Percentiles rank a stretch among this genome's conserved stretches.
phyloP scores from a whole-genome alignment of 2,888 invertebrate genomes.

The Cheilosia variabilis region DNA sequence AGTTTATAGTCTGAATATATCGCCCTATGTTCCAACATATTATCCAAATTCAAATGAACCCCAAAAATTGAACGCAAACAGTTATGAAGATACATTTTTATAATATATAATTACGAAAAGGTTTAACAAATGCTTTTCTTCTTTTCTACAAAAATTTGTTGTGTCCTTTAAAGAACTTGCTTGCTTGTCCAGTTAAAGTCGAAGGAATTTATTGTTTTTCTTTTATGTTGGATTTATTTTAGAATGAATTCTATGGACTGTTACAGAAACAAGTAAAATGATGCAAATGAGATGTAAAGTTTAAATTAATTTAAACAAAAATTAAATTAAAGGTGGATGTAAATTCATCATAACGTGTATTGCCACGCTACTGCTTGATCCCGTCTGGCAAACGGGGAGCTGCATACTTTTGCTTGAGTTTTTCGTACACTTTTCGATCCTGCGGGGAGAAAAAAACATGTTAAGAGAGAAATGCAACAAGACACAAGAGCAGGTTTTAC shows the following conservation, averaged over 20 bases:
- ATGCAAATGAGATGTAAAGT: constrained; percentile 9
- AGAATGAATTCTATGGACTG: constrained; percentile 7
- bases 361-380: constrained; percentile 8
- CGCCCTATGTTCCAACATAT: no score
- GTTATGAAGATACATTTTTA: constrained; percentile 18
- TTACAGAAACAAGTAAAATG: constrained; percentile 12
- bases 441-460: constrained; percentile 78
- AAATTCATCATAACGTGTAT: neutral
- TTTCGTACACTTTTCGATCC: constrained; percentile 91
- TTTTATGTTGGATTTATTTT: constrained; percentile 5
- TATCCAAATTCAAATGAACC: neutral
- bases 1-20: no score
- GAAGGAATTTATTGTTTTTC: neutral
- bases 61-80: neutral
- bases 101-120: constrained; percentile 47
- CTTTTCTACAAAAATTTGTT: constrained; percentile 10
- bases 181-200: constrained; percentile 8
- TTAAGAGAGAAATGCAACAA: neutral
- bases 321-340: constrained; percentile 51
- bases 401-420: constrained; percentile 88
- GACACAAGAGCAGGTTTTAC: constrained; percentile 81
- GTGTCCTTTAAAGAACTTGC: constrained; percentile 3
- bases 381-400: constrained; percentile 79
- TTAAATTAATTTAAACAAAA: constrained; percentile 13
- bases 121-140: constrained; percentile 14